Evolutionary conservation across 2,797 vertebrate species (phyloP).

Genomic region (Ammospiza maritima): DNA sequence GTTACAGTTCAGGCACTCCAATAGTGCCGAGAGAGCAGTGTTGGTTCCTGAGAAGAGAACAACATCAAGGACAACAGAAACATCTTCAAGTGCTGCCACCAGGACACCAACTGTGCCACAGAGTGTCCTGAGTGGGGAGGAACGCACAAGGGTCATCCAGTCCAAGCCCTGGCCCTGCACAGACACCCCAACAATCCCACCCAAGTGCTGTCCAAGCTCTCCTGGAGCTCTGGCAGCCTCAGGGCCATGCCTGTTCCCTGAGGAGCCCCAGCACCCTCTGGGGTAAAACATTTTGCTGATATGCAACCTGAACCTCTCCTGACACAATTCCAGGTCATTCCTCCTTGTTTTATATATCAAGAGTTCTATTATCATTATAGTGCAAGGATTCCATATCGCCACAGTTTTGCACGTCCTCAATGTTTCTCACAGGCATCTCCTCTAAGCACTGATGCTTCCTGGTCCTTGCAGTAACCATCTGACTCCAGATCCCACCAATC

Average conservation of each 20-base stretch:
- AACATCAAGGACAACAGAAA: neutral
- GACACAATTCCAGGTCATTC: neutral
- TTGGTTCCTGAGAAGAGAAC: neutral
- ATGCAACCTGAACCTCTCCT: rapidly evolving
- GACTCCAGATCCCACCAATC: too few relatives aligned
- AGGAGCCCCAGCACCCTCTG: neutral
- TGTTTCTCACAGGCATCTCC: too few relatives aligned
- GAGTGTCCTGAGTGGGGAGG: neutral
- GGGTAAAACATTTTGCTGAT: rapidly evolving
- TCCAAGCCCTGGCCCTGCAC: neutral
- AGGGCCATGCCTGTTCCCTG: too few relatives aligned
- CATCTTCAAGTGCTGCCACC: neutral
- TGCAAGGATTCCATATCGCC: too few relatives aligned
- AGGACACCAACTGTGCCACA: neutral
- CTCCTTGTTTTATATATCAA: too few relatives aligned
- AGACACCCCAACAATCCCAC: neutral
- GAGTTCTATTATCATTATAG: too few relatives aligned
- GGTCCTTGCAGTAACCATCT: too few relatives aligned
- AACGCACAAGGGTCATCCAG: rapidly evolving
- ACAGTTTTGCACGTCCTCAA: too few relatives aligned
- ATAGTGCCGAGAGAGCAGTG: neutral
- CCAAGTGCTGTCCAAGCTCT: rapidly evolving
- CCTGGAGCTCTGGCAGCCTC: neutral
- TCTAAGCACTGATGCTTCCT: too few relatives aligned
- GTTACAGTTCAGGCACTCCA: neutral